A percentile compares a stretch with the other conserved stretches of the same genome.
These are phyloP conservation scores for Drosophila pandora DNA, from an alignment of 1,140 invertebrate genomes.

Conservation along the genomic window DNA sequence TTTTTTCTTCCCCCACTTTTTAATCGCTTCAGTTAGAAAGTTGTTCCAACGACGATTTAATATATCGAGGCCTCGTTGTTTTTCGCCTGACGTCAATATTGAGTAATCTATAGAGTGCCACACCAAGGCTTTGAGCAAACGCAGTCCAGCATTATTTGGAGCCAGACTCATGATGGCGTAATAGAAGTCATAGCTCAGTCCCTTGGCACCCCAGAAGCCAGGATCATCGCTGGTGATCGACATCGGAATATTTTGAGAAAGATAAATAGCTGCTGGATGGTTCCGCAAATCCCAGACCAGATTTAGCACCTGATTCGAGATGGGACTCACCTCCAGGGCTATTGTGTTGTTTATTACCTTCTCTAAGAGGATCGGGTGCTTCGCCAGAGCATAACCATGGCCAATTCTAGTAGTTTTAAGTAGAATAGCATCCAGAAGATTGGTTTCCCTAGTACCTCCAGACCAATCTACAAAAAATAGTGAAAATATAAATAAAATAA, in stretches of 20 bases:
- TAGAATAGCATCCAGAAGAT: conserved; percentile 88
- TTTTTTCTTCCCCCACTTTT: no score
- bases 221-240: conserved; percentile 89
- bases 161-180: conserved; percentile 89
- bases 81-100: conserved; percentile 41
- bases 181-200: conserved; percentile 89
- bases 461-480: conserved; percentile 84
- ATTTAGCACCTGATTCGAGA: conserved; percentile 90
- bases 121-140: conserved; percentile 88
- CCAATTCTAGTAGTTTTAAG: conserved; percentile 88
- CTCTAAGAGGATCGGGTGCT: conserved; percentile 89
- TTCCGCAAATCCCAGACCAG: conserved; percentile 91
- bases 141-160: conserved; percentile 86
- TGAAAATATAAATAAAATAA: background rate
- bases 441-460: conserved; percentile 84
- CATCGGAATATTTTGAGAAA: conserved; percentile 87
- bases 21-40: no score
- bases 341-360: conserved; percentile 87
- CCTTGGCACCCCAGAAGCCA: conserved; percentile 87
- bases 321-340: conserved; percentile 92
- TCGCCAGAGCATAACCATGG: conserved; percentile 88
- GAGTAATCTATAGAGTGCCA: conserved; percentile 87
- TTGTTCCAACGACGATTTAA: conserved; percentile 30
- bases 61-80: conserved; percentile 41
- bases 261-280: conserved; percentile 89